Evolutionary conservation across 2,113 vertebrate species (phyloP).

Genomic region (Edolisoma coerulescens): DNA sequence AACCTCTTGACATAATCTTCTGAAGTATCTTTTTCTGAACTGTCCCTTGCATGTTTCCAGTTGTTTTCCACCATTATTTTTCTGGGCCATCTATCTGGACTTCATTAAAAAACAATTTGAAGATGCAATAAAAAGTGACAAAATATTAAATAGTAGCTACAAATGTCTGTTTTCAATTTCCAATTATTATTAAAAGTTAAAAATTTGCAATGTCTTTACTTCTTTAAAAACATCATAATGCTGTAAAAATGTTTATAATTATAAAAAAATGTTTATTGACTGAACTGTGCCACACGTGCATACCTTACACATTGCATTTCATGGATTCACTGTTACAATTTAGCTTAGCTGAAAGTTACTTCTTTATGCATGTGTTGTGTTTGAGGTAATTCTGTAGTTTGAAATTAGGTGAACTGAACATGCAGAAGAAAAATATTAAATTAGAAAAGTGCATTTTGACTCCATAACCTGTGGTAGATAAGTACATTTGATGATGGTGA

Average conservation of each 20-base stretch:
- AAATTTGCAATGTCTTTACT: neutral
- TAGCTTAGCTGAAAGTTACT: neutral
- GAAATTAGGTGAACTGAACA: neutral
- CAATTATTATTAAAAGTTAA: neutral
- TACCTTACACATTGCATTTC: neutral
- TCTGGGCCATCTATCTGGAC: neutral
- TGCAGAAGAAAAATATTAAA: neutral
- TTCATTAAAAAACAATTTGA: neutral
- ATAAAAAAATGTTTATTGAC: neutral
- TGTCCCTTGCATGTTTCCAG: neutral
- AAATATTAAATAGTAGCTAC: neutral
- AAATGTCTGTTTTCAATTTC: neutral
- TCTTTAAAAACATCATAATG: neutral
- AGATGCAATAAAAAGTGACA: neutral
- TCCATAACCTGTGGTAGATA: neutral
- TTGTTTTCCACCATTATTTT: neutral
- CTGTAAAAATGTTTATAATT: neutral
- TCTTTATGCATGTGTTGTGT: neutral
- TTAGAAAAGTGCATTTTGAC: neutral
- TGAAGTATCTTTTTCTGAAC: neutral
- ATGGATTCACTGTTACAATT: neutral
- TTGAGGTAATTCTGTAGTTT: neutral
- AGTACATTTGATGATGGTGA: neutral
- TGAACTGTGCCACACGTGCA: neutral
- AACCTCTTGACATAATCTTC: neutral